Percentiles rank a stretch among this genome's conserved stretches.
These are phyloP conservation scores for Hedya salicella DNA, from an alignment of 2,888 invertebrate species.

Conservation along the genomic window DNA sequence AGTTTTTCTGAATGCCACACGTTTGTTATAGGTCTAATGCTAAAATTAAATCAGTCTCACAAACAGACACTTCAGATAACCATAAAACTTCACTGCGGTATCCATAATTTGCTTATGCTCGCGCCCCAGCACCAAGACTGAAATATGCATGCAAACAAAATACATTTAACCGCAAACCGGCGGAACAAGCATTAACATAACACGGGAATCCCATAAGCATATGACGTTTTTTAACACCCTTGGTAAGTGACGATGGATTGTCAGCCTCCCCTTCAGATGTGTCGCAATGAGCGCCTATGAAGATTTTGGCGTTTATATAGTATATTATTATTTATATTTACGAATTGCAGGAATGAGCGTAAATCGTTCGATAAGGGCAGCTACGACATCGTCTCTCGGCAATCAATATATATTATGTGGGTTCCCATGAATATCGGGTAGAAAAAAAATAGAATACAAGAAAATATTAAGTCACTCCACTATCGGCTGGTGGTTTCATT, in stretches of 20 bases:
- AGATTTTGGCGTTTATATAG: conserved; percentile 13
- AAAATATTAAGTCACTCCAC: no score
- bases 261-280: conserved; percentile 63
- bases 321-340: no score
- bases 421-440: no score
- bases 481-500: no score
- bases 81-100: background rate
- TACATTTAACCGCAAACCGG: conserved; percentile 57
- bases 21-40: no score
- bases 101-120: conserved; percentile 29
- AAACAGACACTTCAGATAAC: conserved; percentile 2
- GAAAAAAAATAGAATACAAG: no score
- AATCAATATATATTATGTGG: no score
- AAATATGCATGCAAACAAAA: conserved; percentile 42
- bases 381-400: no score
- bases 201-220: conserved; percentile 82
- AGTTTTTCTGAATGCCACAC: no score
- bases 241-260: conserved; percentile 65
- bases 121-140: conserved; percentile 12
- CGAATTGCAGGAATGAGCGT: no score
- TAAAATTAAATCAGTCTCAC: background rate
- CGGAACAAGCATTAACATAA: conserved; percentile 75
- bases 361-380: no score
- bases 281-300: conserved; percentile 51
- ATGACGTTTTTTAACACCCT: conserved; percentile 81